phyloP scores from a whole-genome alignment of 2,797 vertebrate genomes.

The Loriculus beryllinus region DNA sequence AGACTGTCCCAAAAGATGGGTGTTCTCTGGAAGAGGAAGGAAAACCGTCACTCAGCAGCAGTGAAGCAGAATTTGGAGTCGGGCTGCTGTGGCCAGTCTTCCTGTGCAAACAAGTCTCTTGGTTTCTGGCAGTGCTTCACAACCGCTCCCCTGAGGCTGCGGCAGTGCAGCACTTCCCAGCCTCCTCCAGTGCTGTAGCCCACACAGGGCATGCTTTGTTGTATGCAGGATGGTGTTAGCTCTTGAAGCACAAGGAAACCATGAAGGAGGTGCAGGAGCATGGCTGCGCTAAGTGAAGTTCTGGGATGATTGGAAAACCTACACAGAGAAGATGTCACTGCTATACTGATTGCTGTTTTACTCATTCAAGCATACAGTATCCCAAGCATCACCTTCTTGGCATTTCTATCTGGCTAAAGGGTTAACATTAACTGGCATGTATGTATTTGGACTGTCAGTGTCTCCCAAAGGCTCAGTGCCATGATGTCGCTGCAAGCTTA shows the following conservation, averaged over 20 bases:
- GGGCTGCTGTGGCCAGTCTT: background rate
- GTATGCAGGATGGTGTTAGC: background rate
- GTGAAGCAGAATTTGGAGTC: background rate
- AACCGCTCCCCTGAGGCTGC: background rate
- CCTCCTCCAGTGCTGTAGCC: background rate
- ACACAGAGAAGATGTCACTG: background rate
- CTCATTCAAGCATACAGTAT: background rate
- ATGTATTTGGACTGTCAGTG: background rate
- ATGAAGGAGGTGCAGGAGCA: background rate
- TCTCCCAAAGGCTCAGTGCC: background rate
- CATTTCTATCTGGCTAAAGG: background rate
- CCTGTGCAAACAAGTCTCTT: background rate
- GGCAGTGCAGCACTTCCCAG: background rate
- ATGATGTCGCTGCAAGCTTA: background rate
- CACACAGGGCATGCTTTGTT: rapidly evolving
- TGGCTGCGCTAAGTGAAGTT: background rate
- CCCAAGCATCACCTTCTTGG: background rate
- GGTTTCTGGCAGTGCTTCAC: background rate
- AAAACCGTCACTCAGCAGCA: background rate
- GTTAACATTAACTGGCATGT: background rate
- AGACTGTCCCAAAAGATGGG: background rate
- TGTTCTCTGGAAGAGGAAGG: background rate
- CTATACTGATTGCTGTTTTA: background rate
- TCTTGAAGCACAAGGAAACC: background rate
- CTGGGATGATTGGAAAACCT: background rate